Evolutionary conservation across 1,140 invertebrate species (phyloP), one percentile per base, ranked within the genome.

Genomic region (Cardiocondyla obscurior): DNA sequence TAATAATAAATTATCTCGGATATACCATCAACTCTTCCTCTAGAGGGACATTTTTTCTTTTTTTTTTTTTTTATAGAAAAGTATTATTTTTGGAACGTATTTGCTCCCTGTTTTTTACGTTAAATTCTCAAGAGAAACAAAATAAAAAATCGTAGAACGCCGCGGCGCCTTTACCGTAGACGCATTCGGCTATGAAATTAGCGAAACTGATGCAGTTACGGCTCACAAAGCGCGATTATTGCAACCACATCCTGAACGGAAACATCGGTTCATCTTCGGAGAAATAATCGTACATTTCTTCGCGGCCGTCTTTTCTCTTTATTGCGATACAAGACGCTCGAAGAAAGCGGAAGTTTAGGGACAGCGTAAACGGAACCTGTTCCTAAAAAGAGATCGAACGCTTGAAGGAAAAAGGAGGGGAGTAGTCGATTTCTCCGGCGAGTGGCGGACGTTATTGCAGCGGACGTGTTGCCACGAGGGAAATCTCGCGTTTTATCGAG

Each of bases 401-500:
- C 14, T 65, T 22, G 46, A 28, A n/a, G n/a, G n/a, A n/a, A n/a
- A n/a, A n/a, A n/a, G n/a, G n/a, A n/a, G n/a, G 62, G 19, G 49
- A 22, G 30, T n/a, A 39, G 2, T 22, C 62, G 74, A 79, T 79
- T 79, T 79, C 74, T 79, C 74, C 74, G 44, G n/a, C 72, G 22
- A 39, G 7, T 10, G 16, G 72, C 55, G n/a, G n/a, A 44, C 14
- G 28, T 65, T 65, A 39, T 76, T 36, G 12, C 30, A 28, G 12
- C 12, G 30, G 30, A 49, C n/a, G 70, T 44, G 72, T 39, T 44
- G 55, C 72, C 16, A 65, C 60, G 60, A 79, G 46, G 49, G 33
- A 53, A 79, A 53, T 19, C 22, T 33, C 25, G n/a, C n/a, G 8
- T 69, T 62, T 69, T 55, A 55, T 55, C 74, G 46, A n/a, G 28